Base-by-base conservation (phyloP, 1,140 invertebrate species). In the Tetragnatha versicolor region DNA sequence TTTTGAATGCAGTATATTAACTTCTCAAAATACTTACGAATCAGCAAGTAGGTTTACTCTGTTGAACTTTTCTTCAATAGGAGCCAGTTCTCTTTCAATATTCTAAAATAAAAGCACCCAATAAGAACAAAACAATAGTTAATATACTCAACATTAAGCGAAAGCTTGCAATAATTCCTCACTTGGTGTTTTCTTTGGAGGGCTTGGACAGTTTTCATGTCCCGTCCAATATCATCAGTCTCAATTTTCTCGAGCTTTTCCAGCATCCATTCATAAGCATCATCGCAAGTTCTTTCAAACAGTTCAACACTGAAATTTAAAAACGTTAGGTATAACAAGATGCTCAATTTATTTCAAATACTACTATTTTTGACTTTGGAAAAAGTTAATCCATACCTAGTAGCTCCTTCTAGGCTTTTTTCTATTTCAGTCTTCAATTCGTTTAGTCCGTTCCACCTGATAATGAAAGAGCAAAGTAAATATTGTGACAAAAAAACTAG, bases 201-300 rank as follows among this genome's bases (percentile, higher is more conserved):
- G 5, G 94, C 94, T 84, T 95, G 93, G 0, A 97, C 94, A 0
- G 94, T 96, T 84, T 95, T 93, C 33, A 97, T 87, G 87, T 97
- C 95, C 3, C 92, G 90, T 0, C 92, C 94, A 1, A 94, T 87
- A 55, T 92, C 91, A 17, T 82, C 79, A 20, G 91, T 91, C 76
- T 96, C 94, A 51, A 89, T 83, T 78, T 88, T 85, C 17, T 81
- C 91, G 86, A 95, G 93, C 86, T 98, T 97, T 85, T 97, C 95
- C 22, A 90, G 86, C 93, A 98, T 97, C 95, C 96, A 97, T 83
- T 96, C 94, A 81, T 92, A 89, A 0, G 94, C 94, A 84, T 97
- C 95, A 82, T 95, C 94, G 85, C 95, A 98, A 0, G 94, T 95
- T 75, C 95, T 91, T 83, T 95, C 91, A 87, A 98, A 99, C 6